Evolutionary conservation across 2,888 invertebrate genomes (phyloP), one percentile per base, ranked within the genome.

Genomic region (Cremastinae sp.): DNA sequence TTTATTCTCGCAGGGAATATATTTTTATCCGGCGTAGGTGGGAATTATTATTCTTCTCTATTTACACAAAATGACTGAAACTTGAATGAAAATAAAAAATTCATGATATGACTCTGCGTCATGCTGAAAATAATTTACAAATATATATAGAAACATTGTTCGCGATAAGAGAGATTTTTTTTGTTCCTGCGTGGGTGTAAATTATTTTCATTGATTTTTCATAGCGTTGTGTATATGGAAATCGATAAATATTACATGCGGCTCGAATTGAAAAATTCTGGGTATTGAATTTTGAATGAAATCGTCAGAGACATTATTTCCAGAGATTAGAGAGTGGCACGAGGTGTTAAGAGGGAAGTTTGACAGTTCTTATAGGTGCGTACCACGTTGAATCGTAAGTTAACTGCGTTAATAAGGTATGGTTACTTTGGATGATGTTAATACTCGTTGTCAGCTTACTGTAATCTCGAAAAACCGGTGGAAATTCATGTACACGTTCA

Each of bases 401-500:
- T 53, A 43, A 58, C 56, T 36, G 16, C 28, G 34, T 14, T 14
- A 28, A 59, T 22, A 22, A 7, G 34, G 34, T 14, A 56, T 53
- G 49, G 41, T 61, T 34, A 47, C 34, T 20, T 14, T 62, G 58
- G 22, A 58, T 51, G 45, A 47, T 45, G 69, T 43, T 65, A 58
- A 59, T 74, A 69, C 51, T 70, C 69, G 69, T 61, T 59, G 43
- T 34, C 43, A 62, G 66, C 68, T 72, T 56, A 62, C 62, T 53
- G 68, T 68, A 76, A 69, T 76, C 58, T 68, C 64, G 75, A 72
- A 68, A 68, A 76, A 72, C 62, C 72, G 75, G 64, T 53, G 72
- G 47, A 68, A 45, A 20, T 62, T 34, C 14, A 16, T 36, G 41
- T 41, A 41, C 12, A 28, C 28, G 28, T n/a, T n/a, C 28, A 28